Base-by-base conservation (phyloP, 2,113 vertebrate genomes). In the Hemichromis elongatus region DNA sequence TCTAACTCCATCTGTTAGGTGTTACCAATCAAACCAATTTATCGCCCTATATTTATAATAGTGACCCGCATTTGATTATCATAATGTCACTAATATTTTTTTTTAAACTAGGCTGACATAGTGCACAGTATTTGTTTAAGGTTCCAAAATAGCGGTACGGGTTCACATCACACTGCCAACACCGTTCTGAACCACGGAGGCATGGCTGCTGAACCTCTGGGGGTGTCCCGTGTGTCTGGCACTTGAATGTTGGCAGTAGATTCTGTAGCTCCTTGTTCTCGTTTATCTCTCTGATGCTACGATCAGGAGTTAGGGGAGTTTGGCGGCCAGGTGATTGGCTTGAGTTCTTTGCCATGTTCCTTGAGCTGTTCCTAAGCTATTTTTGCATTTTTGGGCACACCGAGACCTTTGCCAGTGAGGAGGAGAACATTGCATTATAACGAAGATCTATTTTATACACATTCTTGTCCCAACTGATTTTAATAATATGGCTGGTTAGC, bases 1-100 rank as follows among this genome's bases (percentile, higher is more conserved):
- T 47, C 42, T 28, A 12, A 26, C 30, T 12, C 26, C 85, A 86
- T n/a, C 70, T 79, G 28, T 84, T 28, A 6, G 66, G 78, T 53
- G 63, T 79, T 45, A 84, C 68, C 68, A 87, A 86, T 88, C 84
- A 85, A 83, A 91, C 66, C 77, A 88, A 89, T 83, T 75, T 89
- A 85, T 70, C 68, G 40, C 26, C 82, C 88, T 56, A 68, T 84
- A 92, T 92, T 77, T 86, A 70, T 82, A 53, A 85, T 18, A 42
- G n/a, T 73, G 80, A 85, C 85, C 78, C 33, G 89, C 35, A 92
- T 92, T 79, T 81, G 50, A 86, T 81, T 63, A 59, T 83, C 90
- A 90, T 89, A 77, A 88, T 89, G 55, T 85, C 61, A 86, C 7
- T 5, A 47, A 78, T 84, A 19, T 81, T 30, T 26, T 0, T n/a